A percentile compares a stretch with the other conserved stretches of the same genome.
These are phyloP conservation scores for Pectinophora gossypiella DNA, from an alignment of 1,140 invertebrate species.

Conservation along the genomic window DNA sequence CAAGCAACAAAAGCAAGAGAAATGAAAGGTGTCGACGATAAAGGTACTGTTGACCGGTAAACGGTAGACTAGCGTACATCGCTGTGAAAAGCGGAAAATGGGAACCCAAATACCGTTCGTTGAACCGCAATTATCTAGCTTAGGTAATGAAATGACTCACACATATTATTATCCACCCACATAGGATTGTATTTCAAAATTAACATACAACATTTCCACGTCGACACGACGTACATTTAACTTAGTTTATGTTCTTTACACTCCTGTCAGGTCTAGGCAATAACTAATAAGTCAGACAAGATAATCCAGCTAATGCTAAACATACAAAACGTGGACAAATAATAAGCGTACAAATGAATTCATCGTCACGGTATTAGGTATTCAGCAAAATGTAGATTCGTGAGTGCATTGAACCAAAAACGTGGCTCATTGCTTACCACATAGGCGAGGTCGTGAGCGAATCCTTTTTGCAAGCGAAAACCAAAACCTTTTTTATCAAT, in stretches of 20 bases:
- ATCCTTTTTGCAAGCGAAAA: slow-evolving; percentile 48
- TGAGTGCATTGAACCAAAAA: slow-evolving; percentile 72
- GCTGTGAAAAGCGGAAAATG: slow-evolving; percentile 51
- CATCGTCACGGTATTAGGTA: slow-evolving; percentile 47
- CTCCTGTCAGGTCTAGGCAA: no score
- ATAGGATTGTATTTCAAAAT: slow-evolving; percentile 10
- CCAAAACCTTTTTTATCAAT: slow-evolving; percentile 13
- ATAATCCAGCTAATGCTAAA: neutral
- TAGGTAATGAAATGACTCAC: slow-evolving; percentile 32
- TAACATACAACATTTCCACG: neutral
- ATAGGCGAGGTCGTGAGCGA: slow-evolving; percentile 47
- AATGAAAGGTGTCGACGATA: no score
- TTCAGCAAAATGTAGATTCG: slow-evolving; percentile 58
- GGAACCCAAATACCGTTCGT: slow-evolving; percentile 43
- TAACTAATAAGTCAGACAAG: slow-evolving; percentile 1
- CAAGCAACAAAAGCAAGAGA: no score
- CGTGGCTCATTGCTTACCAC: slow-evolving; percentile 67
- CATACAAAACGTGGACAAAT: slow-evolving; percentile 32
- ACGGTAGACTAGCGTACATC: no score
- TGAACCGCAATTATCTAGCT: slow-evolving; percentile 37
- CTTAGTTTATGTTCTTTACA: no score
- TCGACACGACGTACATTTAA: no score
- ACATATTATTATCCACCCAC: slow-evolving; percentile 14
- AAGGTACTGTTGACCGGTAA: no score
- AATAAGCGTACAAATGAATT: slow-evolving; percentile 50